A percentile compares a stretch with the other conserved stretches of the same genome.
These are phyloP conservation scores for Macrotrachela quadricornifera DNA, from an alignment of 1,140 invertebrate genomes.

Conservation along the genomic window DNA sequence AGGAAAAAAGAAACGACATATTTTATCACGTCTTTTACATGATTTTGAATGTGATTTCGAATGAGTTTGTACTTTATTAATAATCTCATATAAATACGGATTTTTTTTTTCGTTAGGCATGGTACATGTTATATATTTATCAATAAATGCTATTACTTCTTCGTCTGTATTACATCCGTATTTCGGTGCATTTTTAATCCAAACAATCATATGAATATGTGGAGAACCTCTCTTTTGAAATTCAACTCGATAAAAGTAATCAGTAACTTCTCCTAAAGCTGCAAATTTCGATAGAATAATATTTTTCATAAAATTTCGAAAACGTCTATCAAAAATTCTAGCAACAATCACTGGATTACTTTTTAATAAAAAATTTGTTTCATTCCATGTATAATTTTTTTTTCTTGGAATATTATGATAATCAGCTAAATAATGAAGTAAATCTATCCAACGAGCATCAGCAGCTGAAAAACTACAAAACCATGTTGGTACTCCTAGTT, in stretches of 20 bases:
- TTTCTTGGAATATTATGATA: no score
- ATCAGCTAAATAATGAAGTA: not conserved
- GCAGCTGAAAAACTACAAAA: not conserved
- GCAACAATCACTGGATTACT: not conserved
- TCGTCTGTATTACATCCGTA: not conserved
- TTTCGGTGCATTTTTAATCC: not conserved
- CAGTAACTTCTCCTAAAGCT: not conserved
- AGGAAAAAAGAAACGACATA: not conserved
- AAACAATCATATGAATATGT: not conserved
- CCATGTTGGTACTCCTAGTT: not conserved
- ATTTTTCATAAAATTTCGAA: not conserved
- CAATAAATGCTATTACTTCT: not conserved
- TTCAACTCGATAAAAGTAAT: conserved; percentile 1
- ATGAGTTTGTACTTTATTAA: not conserved
- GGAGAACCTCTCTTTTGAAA: conserved; percentile 1
- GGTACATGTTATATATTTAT: not conserved
- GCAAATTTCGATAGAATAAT: not conserved
- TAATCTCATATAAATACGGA: not conserved
- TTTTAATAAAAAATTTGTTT: not conserved
- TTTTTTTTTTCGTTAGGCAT: not conserved
- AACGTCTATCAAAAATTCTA: not conserved
- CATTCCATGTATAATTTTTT: not conserved
- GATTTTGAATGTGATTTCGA: not conserved
- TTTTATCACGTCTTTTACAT: not conserved
- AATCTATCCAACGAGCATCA: not conserved